A percentile compares a stretch with the other conserved stretches of the same genome.
Evolutionary conservation across 1,140 invertebrate species (phyloP).

Genomic region (Caenorhabditis briggsae): DNA sequence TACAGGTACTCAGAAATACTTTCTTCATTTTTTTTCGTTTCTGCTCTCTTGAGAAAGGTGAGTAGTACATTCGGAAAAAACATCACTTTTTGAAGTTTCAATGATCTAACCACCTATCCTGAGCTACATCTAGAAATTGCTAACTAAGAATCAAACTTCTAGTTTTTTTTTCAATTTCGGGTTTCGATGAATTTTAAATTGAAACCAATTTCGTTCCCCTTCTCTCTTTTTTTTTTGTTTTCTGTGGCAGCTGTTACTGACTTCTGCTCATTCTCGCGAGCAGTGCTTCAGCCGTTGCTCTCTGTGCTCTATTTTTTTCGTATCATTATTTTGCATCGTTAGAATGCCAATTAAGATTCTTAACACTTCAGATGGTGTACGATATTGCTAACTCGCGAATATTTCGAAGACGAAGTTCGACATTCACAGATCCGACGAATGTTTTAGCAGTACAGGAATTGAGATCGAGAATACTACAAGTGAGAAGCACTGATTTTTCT

Average conservation of each 20-base stretch:
- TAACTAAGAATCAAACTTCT: no score
- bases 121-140: no score
- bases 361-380: neutral
- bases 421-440: slow-evolving; percentile 39
- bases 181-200: neutral
- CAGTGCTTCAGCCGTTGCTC: neutral
- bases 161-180: no score
- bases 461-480: slow-evolving; percentile 38
- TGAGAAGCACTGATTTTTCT: neutral
- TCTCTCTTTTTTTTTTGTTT: neutral
- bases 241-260: neutral
- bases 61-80: slow-evolving; percentile 33
- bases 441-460: slow-evolving; percentile 27
- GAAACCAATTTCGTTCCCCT: neutral
- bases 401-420: slow-evolving; percentile 36
- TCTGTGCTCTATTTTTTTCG: slow-evolving; percentile 13
- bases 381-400: slow-evolving; percentile 35
- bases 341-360: neutral
- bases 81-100: neutral
- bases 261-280: neutral
- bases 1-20: slow-evolving; percentile 46
- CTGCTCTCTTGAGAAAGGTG: slow-evolving; percentile 41
- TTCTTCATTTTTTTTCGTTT: slow-evolving; percentile 9
- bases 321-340: neutral
- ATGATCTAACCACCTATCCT: neutral